A percentile compares a stretch with the other conserved stretches of the same genome.
Conservation (phyloP, 2,113 vertebrate genomes). For the Jacana jacana region DNA sequence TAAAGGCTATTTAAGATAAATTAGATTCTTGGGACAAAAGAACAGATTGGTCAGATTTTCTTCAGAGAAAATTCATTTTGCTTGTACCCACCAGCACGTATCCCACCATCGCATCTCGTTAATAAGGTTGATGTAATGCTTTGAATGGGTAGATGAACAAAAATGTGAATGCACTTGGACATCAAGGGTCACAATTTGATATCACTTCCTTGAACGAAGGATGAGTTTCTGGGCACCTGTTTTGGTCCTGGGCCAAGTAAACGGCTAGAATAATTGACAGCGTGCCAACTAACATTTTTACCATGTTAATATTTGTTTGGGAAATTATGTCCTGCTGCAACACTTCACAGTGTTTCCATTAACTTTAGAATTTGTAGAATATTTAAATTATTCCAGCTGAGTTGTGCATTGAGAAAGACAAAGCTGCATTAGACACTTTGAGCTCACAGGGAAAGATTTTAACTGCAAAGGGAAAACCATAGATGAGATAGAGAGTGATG, state of each 20-base stretch:
- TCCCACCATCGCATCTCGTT: background rate
- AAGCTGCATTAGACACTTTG: background rate
- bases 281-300: background rate
- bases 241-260: background rate
- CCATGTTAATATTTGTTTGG: background rate
- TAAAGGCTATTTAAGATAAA: background rate
- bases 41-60: background rate
- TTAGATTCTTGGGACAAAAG: background rate
- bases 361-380: background rate
- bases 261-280: background rate
- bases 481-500: background rate
- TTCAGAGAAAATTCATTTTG: background rate
- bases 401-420: background rate
- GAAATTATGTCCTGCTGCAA: background rate
- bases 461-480: background rate
- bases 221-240: background rate
- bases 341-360: background rate
- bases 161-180: background rate
- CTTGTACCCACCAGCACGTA: background rate
- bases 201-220: background rate
- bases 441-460: background rate
- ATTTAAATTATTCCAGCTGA: background rate
- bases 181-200: background rate
- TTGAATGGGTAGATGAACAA: background rate
- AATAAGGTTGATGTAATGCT: background rate